A percentile compares a stretch with the other conserved stretches of the same genome.
These are phyloP conservation scores for Melanotus villosus DNA, from an alignment of 2,888 invertebrate species.

Conservation along the genomic window DNA sequence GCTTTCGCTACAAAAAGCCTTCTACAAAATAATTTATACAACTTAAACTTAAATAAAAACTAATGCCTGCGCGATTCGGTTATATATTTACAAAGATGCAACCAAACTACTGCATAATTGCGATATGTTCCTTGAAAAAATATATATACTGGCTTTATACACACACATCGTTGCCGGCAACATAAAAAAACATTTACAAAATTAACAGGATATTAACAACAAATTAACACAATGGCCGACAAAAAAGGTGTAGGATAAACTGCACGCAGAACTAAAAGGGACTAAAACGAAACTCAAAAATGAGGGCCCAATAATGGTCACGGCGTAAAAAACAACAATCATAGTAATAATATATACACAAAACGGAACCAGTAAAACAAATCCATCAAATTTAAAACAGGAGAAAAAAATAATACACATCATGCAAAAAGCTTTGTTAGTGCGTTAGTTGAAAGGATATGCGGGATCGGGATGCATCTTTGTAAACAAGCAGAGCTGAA, in stretches of 20 bases:
- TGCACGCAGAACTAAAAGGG: constrained; percentile 45
- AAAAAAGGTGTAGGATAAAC: constrained; percentile 49
- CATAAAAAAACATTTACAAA: constrained; percentile 52
- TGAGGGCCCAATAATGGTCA: constrained; percentile 36
- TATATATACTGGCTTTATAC: constrained; percentile 56
- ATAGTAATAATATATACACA: constrained; percentile 34
- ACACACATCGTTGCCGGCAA: constrained; percentile 47
- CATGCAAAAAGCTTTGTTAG: constrained; percentile 34
- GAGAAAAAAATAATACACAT: constrained; percentile 3
- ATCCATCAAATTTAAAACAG: constrained; percentile 53
- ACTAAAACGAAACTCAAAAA: constrained; percentile 24
- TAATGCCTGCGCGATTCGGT: constrained; percentile 50
- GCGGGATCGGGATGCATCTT: constrained; percentile 59
- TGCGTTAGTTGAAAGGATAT: constrained; percentile 24
- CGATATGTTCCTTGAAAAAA: constrained; percentile 50
- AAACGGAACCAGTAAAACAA: constrained; percentile 65
- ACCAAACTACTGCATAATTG: constrained; percentile 53
- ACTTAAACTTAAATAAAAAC: constrained; percentile 39
- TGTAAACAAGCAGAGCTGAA: constrained; percentile 57
- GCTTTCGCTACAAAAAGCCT: constrained; percentile 55
- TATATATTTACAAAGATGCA: constrained; percentile 68
- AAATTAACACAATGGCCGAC: constrained; percentile 49
- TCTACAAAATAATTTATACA: constrained; percentile 60
- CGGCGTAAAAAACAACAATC: constrained; percentile 30
- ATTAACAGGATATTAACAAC: constrained; percentile 50